A percentile compares a stretch with the other conserved stretches of the same genome.
Evolutionary conservation across 2,797 vertebrate genomes (phyloP).

Genomic region (Nothura maculosa): DNA sequence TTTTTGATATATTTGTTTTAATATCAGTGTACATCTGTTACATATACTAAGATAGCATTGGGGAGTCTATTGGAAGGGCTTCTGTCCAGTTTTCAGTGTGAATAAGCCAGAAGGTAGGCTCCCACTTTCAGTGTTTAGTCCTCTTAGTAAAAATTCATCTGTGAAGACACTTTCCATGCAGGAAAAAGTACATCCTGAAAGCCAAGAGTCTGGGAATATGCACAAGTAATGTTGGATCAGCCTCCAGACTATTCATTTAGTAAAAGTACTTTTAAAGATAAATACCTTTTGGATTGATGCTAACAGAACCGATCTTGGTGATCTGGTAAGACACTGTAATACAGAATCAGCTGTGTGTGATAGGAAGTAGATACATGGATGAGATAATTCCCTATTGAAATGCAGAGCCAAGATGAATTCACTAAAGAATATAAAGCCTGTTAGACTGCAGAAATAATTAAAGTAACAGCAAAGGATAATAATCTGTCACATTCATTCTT

Average conservation of each 20-base stretch:
- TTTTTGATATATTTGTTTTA: neutral
- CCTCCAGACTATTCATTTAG: neutral
- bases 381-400: neutral
- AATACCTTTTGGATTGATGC: neutral
- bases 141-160: neutral
- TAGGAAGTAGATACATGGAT: neutral
- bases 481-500: neutral
- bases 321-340: neutral
- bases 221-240: neutral
- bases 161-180: neutral
- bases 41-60: neutral
- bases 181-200: neutral
- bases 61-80: neutral
- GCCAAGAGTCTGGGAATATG: neutral
- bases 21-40: neutral
- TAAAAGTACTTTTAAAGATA: neutral
- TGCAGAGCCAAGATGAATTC: neutral
- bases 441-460: constrained; percentile 48
- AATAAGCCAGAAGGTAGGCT: neutral
- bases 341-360: neutral
- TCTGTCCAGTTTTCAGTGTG: neutral
- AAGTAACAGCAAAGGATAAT: constrained; percentile 1
- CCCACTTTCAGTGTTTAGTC: neutral
- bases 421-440: constrained; percentile 34
- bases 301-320: neutral